phyloP scores from a whole-genome alignment of 2,113 vertebrate genomes.

The Xyrauchen texanus region DNA sequence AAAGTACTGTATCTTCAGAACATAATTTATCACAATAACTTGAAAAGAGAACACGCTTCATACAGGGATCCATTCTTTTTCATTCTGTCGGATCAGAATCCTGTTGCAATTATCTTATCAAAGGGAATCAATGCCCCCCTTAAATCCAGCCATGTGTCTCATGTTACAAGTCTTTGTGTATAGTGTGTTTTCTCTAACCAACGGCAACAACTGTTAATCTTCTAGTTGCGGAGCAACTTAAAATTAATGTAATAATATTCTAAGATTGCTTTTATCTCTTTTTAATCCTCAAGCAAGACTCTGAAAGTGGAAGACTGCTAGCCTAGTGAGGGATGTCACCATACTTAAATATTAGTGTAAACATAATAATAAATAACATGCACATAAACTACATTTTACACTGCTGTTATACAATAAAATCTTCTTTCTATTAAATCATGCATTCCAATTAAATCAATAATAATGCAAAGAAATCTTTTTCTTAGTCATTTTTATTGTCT shows the following conservation, averaged over 20 bases:
- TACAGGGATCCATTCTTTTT: slow-evolving; percentile 48
- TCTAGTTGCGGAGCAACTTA: not conserved
- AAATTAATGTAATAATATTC: not conserved
- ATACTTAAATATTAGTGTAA: not conserved
- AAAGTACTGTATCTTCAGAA: slow-evolving; percentile 55
- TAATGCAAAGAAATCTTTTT: too few species aligned
- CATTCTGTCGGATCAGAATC: slow-evolving; percentile 60
- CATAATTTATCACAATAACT: slow-evolving; percentile 69
- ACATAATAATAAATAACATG: not conserved
- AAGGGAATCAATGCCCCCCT: too few species aligned
- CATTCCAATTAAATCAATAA: too few species aligned
- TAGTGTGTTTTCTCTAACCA: not conserved
- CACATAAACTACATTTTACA: too few species aligned
- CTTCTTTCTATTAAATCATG: not conserved
- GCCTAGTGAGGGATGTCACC: not conserved
- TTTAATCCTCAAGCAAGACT: slow-evolving; percentile 22
- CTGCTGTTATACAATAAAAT: not conserved
- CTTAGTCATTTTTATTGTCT: too few species aligned
- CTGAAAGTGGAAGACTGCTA: slow-evolving; percentile 18
- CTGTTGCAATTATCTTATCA: slow-evolving; percentile 27
- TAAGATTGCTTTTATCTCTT: slow-evolving; percentile 34
- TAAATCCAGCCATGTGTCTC: too few species aligned
- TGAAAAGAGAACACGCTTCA: slow-evolving; percentile 55
- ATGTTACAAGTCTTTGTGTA: slow-evolving; percentile 17
- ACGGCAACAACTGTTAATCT: slow-evolving; percentile 24